Base-by-base conservation (phyloP, 2,113 vertebrate species). In the Cephalopterus ornatus region DNA sequence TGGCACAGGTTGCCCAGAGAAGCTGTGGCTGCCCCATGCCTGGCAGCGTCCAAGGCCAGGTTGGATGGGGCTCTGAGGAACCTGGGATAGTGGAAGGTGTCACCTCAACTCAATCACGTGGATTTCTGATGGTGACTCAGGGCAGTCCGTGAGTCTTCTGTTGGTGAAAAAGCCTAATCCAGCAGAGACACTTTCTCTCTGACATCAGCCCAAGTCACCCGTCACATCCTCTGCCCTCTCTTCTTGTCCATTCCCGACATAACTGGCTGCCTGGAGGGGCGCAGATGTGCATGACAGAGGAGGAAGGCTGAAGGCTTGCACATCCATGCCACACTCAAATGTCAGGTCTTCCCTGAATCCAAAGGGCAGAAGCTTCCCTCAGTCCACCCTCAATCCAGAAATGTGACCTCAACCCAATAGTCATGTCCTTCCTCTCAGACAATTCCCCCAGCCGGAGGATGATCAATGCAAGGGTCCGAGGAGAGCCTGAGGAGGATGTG, bases 351-450 rank as follows among this genome's bases (percentile, higher is more conserved):
- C 92, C 93, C 74, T 7, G 15, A 91, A 87, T 82, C 85, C 93
- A 93, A 93, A 96, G 56, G 56, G 62, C 79, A 94, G 85, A 86
- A 85, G 44, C 63, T 91, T 86, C 92, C 49, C 49, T 84, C 56
- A 53, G 67, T 52, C 35, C 65, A 44, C 26, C 11, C 74, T 70
- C 46, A 30, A 42, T 47, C 66, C 62, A 47, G 71, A 92, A 92
- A 90, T 14, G 58, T 82, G 81, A 85, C 72, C 80, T 72, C 80
- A 79, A 35, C 68, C 66, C 58, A 81, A 47, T 32, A 93, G 73
- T 59, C 53, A 49, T 32, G 63, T 53, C 4, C 46, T 82, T 91
- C 72, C 58, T 86, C 56, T 56, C 73, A 83, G 46, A 88, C 22
- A 70, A 6, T 28, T 75, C 58, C 68, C 73, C n/a, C 75, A 90